Evolutionary conservation across 2,113 vertebrate species (phyloP), one percentile per base, ranked within the genome.

Genomic region (Microcebus tavaratra): DNA sequence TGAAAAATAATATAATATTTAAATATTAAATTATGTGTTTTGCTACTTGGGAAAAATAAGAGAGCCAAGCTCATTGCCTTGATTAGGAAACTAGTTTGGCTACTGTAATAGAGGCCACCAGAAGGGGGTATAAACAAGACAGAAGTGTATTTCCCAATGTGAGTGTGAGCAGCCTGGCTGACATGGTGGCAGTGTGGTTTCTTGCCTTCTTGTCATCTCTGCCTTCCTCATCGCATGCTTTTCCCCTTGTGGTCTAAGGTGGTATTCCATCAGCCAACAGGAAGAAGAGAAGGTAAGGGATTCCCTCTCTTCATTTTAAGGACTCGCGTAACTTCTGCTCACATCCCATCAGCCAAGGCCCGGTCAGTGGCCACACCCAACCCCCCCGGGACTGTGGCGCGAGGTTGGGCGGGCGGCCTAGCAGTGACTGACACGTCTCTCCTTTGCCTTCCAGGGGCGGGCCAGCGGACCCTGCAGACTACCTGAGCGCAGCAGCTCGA

Each of bases 391-490:
- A 6, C 7, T 55, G 5, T 8, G 36, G 9, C 31, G 78, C 27
- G 23, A 53, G 6, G 27, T 23, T 2, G 45, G 13, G 10, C 18
- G 68, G 31, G 36, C 78, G 1, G 12, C 36, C 29, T 3, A 1
- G 18, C 0, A 5, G 75, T 36, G n/a, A 65, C 96, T 98, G 50
- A 98, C 67, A 3, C 1, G 6, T 92, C 75, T 98, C 95, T 97
- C 29, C 84, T 98, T 97, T 70, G 98, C 88, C 98, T 90, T 92
- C 70, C 98, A 99, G 99, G 98, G 99, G 99, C 81, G 99, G 99
- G 86, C 99, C 99, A 0, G 85, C 98, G 91, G 99, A 99, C 72
- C 98, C 99, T 21, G 92, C 98, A 14, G 99, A 99, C 63, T 99
- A 99, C 90, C 98, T 99, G 84, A 97, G 98, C 31, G 99, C 99